Percentiles rank a stretch among this genome's conserved stretches.
phyloP scores from a whole-genome alignment of 2,797 vertebrate genomes.

The Xerus rutilus region DNA sequence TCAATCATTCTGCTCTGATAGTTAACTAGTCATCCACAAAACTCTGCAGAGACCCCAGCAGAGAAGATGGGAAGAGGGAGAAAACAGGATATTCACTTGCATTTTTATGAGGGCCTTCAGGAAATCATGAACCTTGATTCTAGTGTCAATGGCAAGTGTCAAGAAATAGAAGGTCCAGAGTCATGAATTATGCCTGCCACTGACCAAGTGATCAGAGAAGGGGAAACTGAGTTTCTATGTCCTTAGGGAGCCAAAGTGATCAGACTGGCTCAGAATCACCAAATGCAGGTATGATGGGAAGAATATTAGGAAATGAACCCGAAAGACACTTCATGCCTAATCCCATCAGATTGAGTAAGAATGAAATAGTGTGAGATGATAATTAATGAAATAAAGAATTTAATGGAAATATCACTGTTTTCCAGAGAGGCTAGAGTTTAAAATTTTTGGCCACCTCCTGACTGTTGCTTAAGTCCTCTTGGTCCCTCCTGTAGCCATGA shows the following conservation, averaged over 20 bases:
- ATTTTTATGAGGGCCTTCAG: background rate
- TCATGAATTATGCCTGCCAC: background rate
- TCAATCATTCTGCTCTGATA: background rate
- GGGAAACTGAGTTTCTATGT: background rate
- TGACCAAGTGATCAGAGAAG: background rate
- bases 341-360: background rate
- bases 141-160: background rate
- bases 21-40: background rate
- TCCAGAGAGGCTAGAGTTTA: background rate
- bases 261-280: background rate
- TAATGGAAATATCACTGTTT: background rate
- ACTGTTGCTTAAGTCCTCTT: background rate
- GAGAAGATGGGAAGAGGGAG: background rate
- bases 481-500: background rate
- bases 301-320: background rate
- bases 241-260: background rate
- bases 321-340: background rate
- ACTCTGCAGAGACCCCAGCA: background rate
- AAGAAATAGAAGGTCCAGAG: background rate
- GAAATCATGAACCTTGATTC: background rate
- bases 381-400: background rate
- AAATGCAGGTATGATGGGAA: background rate
- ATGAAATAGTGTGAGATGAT: background rate
- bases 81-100: background rate
- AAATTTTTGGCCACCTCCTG: background rate